These are phyloP conservation scores for Philaenus spumarius DNA, from an alignment of 1,140 invertebrate species.

Conservation along the genomic window DNA sequence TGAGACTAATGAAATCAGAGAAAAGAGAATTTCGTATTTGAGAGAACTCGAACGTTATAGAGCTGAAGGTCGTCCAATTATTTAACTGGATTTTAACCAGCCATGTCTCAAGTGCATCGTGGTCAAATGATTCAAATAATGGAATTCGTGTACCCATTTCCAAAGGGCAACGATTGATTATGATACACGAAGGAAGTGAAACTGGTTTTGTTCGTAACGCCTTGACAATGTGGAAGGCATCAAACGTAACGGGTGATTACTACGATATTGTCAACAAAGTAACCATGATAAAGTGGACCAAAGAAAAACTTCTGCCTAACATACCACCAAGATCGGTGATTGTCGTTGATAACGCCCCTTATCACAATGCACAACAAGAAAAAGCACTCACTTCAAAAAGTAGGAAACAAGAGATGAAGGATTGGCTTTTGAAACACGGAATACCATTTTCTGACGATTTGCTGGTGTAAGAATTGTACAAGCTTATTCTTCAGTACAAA, in stretches of 20 bases:
- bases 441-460: constrained; percentile 11
- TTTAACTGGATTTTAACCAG: neutral
- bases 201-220: neutral
- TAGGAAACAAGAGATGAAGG: no score
- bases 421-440: neutral
- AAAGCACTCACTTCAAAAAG: no score
- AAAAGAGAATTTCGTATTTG: no score
- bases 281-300: neutral
- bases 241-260: neutral
- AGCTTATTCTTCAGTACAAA: no score
- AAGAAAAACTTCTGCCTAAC: neutral
- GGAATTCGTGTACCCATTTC: neutral
- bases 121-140: neutral
- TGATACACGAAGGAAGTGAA: neutral
- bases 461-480: constrained; percentile 22
- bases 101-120: no score
- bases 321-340: no score
- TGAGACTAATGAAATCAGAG: no score
- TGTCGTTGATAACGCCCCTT: no score
- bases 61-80: constrained; percentile 1
- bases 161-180: neutral
- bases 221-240: constrained; percentile 2
- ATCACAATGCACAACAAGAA: no score
- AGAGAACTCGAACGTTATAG: no score
- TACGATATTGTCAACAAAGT: neutral